Conservation (phyloP, 2,113 vertebrate genomes). For the Hemicordylus capensis region DNA sequence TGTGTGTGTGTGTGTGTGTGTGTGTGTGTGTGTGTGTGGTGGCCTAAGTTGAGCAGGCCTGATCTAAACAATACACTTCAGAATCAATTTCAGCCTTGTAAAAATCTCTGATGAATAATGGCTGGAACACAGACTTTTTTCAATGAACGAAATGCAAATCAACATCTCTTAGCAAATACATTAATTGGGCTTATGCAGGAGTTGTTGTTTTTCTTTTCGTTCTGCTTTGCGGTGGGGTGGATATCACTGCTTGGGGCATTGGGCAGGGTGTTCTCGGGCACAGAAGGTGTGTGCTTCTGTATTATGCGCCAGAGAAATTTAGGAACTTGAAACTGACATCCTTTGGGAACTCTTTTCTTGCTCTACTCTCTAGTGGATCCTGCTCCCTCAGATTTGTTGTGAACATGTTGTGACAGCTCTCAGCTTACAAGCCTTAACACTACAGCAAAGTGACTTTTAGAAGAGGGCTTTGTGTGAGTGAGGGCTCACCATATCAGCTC, state of each 20-base stretch:
- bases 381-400: background rate
- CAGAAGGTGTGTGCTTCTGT: background rate
- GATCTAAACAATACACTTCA: background rate
- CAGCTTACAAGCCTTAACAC: slow-evolving; percentile 7
- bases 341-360: background rate
- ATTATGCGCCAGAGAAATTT: background rate
- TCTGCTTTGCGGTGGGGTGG: background rate
- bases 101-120: too few species aligned
- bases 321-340: background rate
- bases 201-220: background rate
- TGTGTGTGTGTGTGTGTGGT: too few species aligned
- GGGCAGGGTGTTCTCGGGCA: background rate
- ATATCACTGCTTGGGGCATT: too few species aligned
- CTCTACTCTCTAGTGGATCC: background rate
- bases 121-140: background rate
- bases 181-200: background rate
- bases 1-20: too few species aligned
- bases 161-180: background rate
- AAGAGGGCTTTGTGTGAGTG: background rate
- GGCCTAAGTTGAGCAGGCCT: too few species aligned
- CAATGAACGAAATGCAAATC: background rate
- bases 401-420: background rate
- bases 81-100: too few species aligned
- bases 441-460: background rate
- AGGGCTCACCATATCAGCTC: background rate